A percentile compares a stretch with the other conserved stretches of the same genome.
phyloP scores from a whole-genome alignment of 1,140 invertebrate species.

The Sitobion miscanthi region DNA sequence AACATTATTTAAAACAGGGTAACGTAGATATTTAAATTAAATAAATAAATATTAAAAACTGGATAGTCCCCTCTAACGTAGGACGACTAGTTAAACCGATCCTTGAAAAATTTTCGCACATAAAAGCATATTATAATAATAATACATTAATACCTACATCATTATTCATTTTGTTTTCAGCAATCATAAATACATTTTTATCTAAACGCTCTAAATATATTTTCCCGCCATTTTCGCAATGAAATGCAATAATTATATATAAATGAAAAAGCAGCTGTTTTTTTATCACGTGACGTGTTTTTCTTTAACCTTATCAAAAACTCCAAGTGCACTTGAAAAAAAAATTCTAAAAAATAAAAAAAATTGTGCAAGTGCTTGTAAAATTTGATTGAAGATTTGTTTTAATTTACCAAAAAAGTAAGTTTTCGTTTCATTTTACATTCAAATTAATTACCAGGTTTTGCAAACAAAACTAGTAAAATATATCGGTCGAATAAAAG shows the following conservation, averaged over 20 bases:
- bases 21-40: no score
- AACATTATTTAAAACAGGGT: no score
- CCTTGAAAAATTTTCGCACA: no score
- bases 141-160: no score
- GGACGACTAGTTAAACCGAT: no score
- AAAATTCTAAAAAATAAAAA: slow-evolving; percentile 41
- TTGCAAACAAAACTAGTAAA: background rate
- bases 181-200: background rate
- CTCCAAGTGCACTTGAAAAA: slow-evolving; percentile 56
- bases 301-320: slow-evolving; percentile 57
- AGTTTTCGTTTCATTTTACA: background rate
- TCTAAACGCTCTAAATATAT: background rate
- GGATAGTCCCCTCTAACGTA: no score
- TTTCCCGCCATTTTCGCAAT: slow-evolving; percentile 29
- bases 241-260: slow-evolving; percentile 1
- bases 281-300: slow-evolving; percentile 56
- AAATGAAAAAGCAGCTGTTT: slow-evolving; percentile 41
- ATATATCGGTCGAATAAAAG: background rate
- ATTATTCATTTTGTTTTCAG: background rate
- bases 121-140: no score
- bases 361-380: slow-evolving; percentile 26
- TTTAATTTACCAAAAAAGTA: slow-evolving; percentile 23
- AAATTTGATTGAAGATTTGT: slow-evolving; percentile 29
- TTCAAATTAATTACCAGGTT: background rate
- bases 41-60: no score